These are phyloP conservation scores for Dipodomys stephensi DNA, from an alignment of 2,113 vertebrate species.

Conservation along the genomic window DNA sequence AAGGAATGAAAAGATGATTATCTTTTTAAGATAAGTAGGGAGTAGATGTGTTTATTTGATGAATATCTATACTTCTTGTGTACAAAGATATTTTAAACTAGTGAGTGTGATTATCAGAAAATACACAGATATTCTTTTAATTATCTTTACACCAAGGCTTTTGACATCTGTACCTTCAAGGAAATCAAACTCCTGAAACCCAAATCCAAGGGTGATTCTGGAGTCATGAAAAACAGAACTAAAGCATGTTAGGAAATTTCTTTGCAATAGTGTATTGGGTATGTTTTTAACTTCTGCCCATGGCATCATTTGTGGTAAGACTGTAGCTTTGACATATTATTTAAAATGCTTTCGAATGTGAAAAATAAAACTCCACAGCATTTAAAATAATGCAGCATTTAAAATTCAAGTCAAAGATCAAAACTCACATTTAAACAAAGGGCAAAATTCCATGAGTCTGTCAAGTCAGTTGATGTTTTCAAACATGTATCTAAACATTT, in stretches of 20 bases:
- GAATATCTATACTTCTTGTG: background rate
- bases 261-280: background rate
- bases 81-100: background rate
- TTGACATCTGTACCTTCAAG: background rate
- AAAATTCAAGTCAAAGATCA: conserved; percentile 49
- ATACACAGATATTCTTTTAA: background rate
- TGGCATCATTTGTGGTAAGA: background rate
- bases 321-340: background rate
- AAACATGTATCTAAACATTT: conserved; percentile 24
- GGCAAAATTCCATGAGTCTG: background rate
- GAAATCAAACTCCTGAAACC: background rate
- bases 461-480: background rate
- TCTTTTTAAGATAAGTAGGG: background rate
- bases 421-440: conserved; percentile 27
- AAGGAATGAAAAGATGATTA: background rate
- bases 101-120: background rate
- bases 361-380: conserved; percentile 26
- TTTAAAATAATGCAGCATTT: conserved; percentile 41
- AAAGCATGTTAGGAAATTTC: conserved; percentile 2
- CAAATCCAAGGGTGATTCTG: background rate
- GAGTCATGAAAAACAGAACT: background rate
- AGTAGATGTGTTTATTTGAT: background rate
- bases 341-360: background rate
- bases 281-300: background rate
- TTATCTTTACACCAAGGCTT: background rate